Percentiles rank a stretch among this genome's conserved stretches.
Conservation (phyloP, 2,888 invertebrate genomes). For the Galeruca laticollis region DNA sequence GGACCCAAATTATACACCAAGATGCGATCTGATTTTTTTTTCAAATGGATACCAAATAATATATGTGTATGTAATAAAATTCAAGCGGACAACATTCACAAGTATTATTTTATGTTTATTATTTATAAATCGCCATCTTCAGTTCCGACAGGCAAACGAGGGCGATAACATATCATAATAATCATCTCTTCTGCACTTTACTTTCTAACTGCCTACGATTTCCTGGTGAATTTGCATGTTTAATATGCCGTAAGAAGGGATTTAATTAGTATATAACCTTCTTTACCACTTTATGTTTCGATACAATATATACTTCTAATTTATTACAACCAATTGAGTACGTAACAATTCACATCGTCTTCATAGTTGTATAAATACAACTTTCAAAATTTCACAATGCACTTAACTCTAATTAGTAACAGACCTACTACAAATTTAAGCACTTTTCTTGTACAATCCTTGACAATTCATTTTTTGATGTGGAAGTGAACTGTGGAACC, state of each 20-base stretch:
- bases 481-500: too few relatives aligned
- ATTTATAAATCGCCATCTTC: slow-evolving; percentile 33
- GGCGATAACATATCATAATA: slow-evolving; percentile 53
- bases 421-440: neutral
- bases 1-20: too few relatives aligned
- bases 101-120: too few relatives aligned
- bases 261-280: neutral
- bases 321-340: neutral
- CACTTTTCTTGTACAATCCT: too few relatives aligned
- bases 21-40: too few relatives aligned
- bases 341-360: neutral
- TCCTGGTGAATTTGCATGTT: slow-evolving; percentile 36
- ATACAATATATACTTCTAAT: neutral
- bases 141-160: slow-evolving; percentile 51
- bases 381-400: neutral
- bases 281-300: neutral
- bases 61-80: neutral
- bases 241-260: neutral
- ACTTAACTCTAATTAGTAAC: neutral
- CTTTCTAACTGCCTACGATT: slow-evolving; percentile 54
- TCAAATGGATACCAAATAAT: too few relatives aligned
- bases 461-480: too few relatives aligned
- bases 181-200: slow-evolving; percentile 49
- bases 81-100: too few relatives aligned
- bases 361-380: neutral